Conservation (phyloP, 2,797 vertebrate genomes). For the Scarus forsteni region DNA sequence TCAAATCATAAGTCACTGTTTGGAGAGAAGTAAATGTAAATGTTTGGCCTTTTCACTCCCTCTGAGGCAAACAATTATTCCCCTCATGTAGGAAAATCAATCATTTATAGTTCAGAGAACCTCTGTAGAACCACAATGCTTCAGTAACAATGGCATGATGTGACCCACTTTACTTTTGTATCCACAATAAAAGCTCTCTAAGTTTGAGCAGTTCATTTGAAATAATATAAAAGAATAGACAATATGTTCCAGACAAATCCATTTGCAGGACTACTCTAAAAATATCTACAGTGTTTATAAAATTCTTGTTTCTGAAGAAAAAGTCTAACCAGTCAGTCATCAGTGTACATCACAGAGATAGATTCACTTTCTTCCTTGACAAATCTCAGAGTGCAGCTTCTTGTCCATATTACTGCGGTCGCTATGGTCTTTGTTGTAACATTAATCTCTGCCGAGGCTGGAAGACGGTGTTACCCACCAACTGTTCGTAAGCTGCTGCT, state of each 20-base stretch:
- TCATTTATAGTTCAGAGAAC: no score
- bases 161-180: no score
- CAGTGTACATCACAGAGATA: not conserved
- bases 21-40: no score
- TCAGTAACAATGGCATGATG: no score
- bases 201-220: no score
- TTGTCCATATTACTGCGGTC: not conserved
- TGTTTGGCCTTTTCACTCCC: no score
- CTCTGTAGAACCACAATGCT: no score
- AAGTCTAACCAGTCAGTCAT: not conserved
- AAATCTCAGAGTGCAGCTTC: not conserved
- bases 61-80: not conserved
- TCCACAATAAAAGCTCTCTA: no score
- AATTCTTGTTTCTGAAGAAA: no score
- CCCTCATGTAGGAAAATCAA: no score
- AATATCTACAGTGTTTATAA: not conserved
- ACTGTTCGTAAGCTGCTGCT: slow-evolving; percentile 97
- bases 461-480: slow-evolving; percentile 78
- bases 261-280: not conserved
- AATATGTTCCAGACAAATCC: no score
- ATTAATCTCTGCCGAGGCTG: not conserved
- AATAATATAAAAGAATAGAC: not conserved
- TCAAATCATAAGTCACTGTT: no score
- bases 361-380: not conserved
- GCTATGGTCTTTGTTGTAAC: not conserved